Evolutionary conservation across 2,113 vertebrate genomes (phyloP), one percentile per base, ranked within the genome.

Genomic region (Paedocypris sp.): DNA sequence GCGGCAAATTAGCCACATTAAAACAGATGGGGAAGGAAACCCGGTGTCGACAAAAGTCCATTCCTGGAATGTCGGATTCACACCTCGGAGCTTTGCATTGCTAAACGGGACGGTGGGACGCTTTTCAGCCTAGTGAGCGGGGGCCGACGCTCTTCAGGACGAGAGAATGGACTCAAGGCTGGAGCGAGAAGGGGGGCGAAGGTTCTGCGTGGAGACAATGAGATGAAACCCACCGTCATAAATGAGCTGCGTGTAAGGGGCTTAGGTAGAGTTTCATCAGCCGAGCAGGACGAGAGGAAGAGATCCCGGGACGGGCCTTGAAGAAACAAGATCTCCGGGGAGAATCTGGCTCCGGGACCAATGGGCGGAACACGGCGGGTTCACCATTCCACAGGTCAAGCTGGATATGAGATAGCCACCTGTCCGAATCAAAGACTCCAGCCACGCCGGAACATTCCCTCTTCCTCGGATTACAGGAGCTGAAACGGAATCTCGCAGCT

Each of bases 181-280:
- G 20, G 31, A 52, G 54, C 28, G n/a, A 35, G 46, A 53, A 53
- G 62, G 42, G 62, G 47, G 61, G 38, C 76, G 36, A 67, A 78
- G 66, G 76, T 77, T 77, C 64, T 80, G 84, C 85, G 87, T 83
- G 85, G 83, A 88, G 86, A 88, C 87, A 89, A 90, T 86, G 77
- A 84, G 87, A 84, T 83, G 85, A 85, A 78, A 79, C 82, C 85
- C 73, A 86, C 86, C 83, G 82, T 87, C 88, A 90, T 90, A 90
- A 88, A 91, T 90, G 86, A 86, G 82, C 82, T 74, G 66, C 76
- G 75, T 80, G 85, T 84, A 85, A 86, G 85, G 83, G 87, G 85
- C 87, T 88, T 82, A 86, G 85, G 75, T 89, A 83, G 71, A 83
- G 82, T 89, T 90, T 89, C 88, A 83, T 75, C 59, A 62, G 79